Conservation (phyloP, 2,888 invertebrate species). For the Xestia c-nigrum region DNA sequence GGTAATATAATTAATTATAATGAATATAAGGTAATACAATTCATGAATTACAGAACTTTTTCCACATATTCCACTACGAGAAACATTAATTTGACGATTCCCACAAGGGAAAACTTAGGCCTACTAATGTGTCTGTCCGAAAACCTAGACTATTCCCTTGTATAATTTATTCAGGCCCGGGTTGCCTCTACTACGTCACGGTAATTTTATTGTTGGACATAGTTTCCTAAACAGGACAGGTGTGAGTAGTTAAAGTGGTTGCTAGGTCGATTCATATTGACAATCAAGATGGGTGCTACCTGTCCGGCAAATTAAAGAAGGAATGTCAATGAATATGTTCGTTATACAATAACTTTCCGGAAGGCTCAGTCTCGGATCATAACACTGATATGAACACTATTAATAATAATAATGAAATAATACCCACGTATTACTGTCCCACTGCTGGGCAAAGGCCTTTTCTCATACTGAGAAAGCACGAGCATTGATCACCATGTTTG, state of each 20-base stretch:
- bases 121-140: slow-evolving; percentile 30
- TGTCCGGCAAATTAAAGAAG: no score
- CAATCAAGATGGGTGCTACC: fast-evolving
- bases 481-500: no score
- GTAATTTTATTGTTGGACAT: neutral
- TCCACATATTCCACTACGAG: neutral
- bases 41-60: slow-evolving; percentile 4
- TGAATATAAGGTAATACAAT: neutral
- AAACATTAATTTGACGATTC: slow-evolving; percentile 38
- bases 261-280: no score
- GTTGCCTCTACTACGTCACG: neutral
- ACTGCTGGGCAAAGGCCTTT: no score
- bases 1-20: no score
- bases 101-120: slow-evolving; percentile 33
- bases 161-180: slow-evolving; percentile 33
- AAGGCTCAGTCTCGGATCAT: neutral
- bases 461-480: no score
- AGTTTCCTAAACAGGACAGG: neutral
- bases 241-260: neutral
- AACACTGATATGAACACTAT: neutral
- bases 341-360: no score
- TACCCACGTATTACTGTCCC: no score
- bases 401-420: no score
- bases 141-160: slow-evolving; percentile 12
- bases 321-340: no score